Evolutionary conservation across 2,113 vertebrate genomes (phyloP), one percentile per base, ranked within the genome.

Genomic region (Tragelaphus strepsiceros): DNA sequence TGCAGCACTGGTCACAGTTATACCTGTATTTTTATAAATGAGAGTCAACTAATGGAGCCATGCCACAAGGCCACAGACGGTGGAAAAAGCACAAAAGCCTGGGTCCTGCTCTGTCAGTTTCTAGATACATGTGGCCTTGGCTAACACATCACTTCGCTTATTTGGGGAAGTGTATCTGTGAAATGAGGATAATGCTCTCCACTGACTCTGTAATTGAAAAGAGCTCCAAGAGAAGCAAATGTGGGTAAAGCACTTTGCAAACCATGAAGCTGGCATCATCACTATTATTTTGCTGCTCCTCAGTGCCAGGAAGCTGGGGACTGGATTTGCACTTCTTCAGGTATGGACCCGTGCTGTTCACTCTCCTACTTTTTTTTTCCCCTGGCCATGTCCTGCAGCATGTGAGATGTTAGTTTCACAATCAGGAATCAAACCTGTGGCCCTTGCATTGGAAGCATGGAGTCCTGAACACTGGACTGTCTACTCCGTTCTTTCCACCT

Each of bases 351-450:
- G 17, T 93, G 59, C 28, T 17, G 64, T 53, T 35, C 15, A 46
- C 4, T 1, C 5, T 14, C 17, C 39, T 89, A 35, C 67, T 3
- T 74, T 39, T n/a, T 17, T 32, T 9, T 3, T 0, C 9, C 0
- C 64, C 35, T 24, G 19, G 67, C 35, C 35, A 39, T 39, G 67
- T 22, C 67, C 26, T 22, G 21, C 13, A 12, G 10, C 35, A 3
- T 39, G 35, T 74, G 67, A 74, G 35, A 39, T 74, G 19, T 39
- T 74, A 74, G 67, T 74, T 74, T 74, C 67, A 21, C 21, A 39
- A 13, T 39, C 21, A 74, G 35, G 67, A 39, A 39, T 74, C 17
- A 39, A 74, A 22, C 35, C 5, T 39, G 35, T 39, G 10, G n/a
- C 64, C 32, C 64, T 67, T 35, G 64, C 64, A 67, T n/a, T 67